Base-by-base conservation (phyloP, 64 coral and sea anemone genomes). In the Pocillopora verrucosa region DNA sequence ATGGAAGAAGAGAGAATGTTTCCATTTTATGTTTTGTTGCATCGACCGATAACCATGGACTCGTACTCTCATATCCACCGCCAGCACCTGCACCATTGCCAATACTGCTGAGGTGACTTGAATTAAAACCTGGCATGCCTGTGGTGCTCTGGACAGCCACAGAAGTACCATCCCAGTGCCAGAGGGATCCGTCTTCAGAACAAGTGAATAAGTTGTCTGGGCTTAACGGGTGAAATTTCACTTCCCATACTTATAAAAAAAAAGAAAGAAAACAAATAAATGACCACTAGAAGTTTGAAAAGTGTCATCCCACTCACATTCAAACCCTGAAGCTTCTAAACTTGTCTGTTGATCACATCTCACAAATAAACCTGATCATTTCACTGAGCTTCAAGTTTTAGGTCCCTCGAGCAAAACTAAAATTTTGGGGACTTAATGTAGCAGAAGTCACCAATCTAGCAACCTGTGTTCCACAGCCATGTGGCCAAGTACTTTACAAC, bases 81-180 rank as follows among this genome's bases (percentile, higher is more conserved):
- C 91, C 95, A 9, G 75, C 63, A 19, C 92, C 95, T 60, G 89
- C 91, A 22, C 83, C 91, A 86, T 93, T 96, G 25, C 79, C 80
- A 16, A 98, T 67, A 58, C 80, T 87, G 22, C 88, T 73, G n/a
- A 69, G 74, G 57, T 73, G 68, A 60, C 73, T 36, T 17, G 84
- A 80, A 85, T 64, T 84, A 74, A 85, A 4, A 51, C 84, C 84
- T 72, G 89, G 79, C 20, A 89, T 89, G 35, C 85, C 80, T 85
- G 86, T 87, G 59, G 88, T 60, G 26, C 78, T 76, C 60, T 92
- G 74, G 4, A 84, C 76, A 36, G 79, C 89, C 89, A 98, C 94
- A 37, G 95, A 98, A n/a, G 95, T 89, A 6, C 95, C 95, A 81
- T 98, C 95, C 95, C 95, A 98, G 78, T 94, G 95, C 95, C 95